Base-by-base conservation (phyloP, 2,797 vertebrate genomes). In the Ciconia nigra region DNA sequence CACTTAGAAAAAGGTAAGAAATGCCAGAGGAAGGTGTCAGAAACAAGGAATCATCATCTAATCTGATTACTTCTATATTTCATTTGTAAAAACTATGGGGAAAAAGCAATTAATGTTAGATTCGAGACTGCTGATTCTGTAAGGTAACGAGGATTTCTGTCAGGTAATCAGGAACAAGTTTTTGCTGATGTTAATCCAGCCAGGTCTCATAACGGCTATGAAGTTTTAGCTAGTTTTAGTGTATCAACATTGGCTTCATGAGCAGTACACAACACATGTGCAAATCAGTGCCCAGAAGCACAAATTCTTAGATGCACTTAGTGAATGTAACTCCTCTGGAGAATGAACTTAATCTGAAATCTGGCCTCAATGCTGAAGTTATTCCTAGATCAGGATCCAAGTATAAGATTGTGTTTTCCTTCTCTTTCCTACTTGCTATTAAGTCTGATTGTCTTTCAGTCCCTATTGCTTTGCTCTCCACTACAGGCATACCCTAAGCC, bases 11-110 rank as follows among this genome's bases (percentile, higher is more conserved):
- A 89, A 81, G 35, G 61, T 67, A 90, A 85, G 61, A 47, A 85
- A 61, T 62, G 86, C 63, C 92, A 83, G 76, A 69, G 44, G 74
- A 37, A 67, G 8, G 15, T 57, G 52, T 62, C 33, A 80, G 83
- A 80, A 90, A 63, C 29, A 83, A 85, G 57, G 29, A 92, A 85
- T 91, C 21, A 49, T 87, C 24, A 61, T 58, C n/a, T 85, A 82
- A 92, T 57, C 54, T 83, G 88, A 81, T 44, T 72, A 55, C 21
- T 82, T 93, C 70, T 14, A 54, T 79, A 62, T 90, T 95, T 88
- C 2, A 51, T 52, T 66, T n/a, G 13, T 58, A 44, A 73, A 86
- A 87, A 42, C 51, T 54, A 11, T 24, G 24, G 29, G 61, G 52
- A 11, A 91, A 83, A 70, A 4, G 37, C 49, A 93, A 82, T 87